These are phyloP conservation scores for Alligator sinensis DNA, from an alignment of 2,113 vertebrate species.

Conservation along the genomic window DNA sequence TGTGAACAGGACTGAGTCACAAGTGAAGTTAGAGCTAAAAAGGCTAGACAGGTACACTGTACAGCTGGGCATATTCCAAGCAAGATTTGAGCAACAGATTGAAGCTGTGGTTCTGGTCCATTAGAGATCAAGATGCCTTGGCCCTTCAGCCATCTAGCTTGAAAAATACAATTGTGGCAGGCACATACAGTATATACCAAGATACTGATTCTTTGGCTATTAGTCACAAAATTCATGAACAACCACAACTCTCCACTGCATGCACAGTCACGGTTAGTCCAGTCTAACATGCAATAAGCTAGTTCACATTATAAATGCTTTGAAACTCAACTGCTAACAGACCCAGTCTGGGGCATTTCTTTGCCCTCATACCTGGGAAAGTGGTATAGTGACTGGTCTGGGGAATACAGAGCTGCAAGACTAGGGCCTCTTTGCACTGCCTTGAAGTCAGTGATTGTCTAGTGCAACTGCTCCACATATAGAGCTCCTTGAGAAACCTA, in stretches of 20 bases:
- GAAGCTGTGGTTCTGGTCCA: neutral
- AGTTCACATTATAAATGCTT: rapidly evolving
- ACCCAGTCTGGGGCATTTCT: rapidly evolving
- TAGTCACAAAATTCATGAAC: too few species aligned
- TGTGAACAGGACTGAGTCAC: neutral
- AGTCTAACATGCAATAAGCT: rapidly evolving
- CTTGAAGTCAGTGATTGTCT: neutral
- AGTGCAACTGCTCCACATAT: rapidly evolving
- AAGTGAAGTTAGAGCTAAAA: rapidly evolving
- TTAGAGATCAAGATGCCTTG: too few species aligned
- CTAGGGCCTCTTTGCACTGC: rapidly evolving
- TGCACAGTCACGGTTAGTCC: neutral
- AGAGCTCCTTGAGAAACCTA: neutral
- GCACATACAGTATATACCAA: too few species aligned
- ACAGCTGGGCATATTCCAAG: neutral
- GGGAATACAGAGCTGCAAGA: neutral
- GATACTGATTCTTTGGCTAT: too few species aligned
- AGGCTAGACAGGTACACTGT: rapidly evolving
- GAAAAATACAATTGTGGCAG: too few species aligned
- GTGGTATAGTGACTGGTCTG: rapidly evolving
- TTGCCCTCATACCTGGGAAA: neutral
- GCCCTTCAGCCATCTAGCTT: too few species aligned
- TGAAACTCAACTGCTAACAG: rapidly evolving
- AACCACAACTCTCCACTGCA: rapidly evolving
- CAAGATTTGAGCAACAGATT: neutral